Base-by-base conservation (phyloP, 2,113 vertebrate genomes). In the Apteryx owenii region DNA sequence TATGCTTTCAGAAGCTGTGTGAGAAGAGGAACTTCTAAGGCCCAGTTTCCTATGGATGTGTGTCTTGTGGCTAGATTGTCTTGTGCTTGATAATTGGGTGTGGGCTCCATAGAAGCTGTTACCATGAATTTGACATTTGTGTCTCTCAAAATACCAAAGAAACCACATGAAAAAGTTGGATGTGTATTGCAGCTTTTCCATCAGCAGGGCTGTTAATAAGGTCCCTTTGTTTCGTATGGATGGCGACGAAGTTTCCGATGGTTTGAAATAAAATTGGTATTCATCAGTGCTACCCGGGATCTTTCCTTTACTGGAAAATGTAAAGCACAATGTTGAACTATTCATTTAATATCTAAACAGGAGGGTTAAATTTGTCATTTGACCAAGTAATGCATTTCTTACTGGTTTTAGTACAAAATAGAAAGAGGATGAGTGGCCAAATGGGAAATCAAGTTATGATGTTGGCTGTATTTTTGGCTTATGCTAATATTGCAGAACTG, bases 391-490 rank as follows among this genome's bases (percentile, higher is more conserved):
- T 89, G 36, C 36, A 78, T 93, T 89, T 91, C 53, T 20, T 61
- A 19, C 50, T 46, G 23, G 91, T 95, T 96, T 94, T 79, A 85
- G 38, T 88, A 50, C 66, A 82, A 84, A 40, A 81, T 13, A 95
- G 79, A 88, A 81, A 81, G 73, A 89, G 64, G 91, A 88, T 93
- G 93, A 79, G 79, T 91, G 54, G 54, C 76, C 91, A 93, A 90
- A 83, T 80, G 79, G 75, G 87, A 78, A 96, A 50, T 90, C 85
- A 72, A 91, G 85, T 82, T 88, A 16, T 91, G 95, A 46, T 78
- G 72, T 14, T 91, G 76, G 81, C 68, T 91, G 50, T 90, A 91
- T 88, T 95, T 95, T 93, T 95, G 91, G 54, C 89, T 85, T 78
- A 42, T 78, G 53, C 81, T 91, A 78, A 38, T 83, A 38, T 88